phyloP scores from a whole-genome alignment of 2,797 vertebrate species.

The Etheostoma perlongum region DNA sequence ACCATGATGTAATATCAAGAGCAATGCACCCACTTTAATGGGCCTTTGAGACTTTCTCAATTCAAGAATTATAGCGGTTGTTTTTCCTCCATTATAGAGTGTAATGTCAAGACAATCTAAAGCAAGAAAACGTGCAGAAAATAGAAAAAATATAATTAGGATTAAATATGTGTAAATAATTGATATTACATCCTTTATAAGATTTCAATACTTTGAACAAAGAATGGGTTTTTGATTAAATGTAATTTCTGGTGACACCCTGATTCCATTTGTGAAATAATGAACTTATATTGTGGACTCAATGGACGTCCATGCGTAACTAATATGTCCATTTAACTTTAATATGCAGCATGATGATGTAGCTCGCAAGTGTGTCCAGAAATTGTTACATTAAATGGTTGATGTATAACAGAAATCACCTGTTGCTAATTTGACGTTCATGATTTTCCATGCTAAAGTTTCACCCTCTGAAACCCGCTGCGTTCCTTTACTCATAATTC shows the following conservation, averaged over 20 bases:
- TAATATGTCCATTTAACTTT: background rate
- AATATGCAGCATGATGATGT: background rate
- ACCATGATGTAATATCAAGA: constrained; percentile 28
- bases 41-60: constrained; percentile 16
- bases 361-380: constrained; percentile 3
- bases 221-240: background rate
- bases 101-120: constrained; percentile 11
- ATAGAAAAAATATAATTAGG: background rate
- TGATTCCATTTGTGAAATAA: background rate
- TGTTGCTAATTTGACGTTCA: constrained; percentile 23
- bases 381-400: constrained; percentile 9
- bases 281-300: background rate
- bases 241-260: background rate
- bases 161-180: constrained; percentile 15
- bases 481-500: constrained; percentile 37
- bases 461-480: constrained; percentile 33
- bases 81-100: background rate
- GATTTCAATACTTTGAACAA: background rate
- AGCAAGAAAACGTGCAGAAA: constrained; percentile 8
- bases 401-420: constrained; percentile 28
- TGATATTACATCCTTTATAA: constrained; percentile 5
- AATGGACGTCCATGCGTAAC: background rate
- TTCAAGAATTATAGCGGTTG: background rate
- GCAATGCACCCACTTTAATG: constrained; percentile 23
- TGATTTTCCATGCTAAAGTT: constrained; percentile 26